Evolutionary conservation across 2,113 vertebrate species (phyloP), one percentile per base, ranked within the genome.

Genomic region (Empidonax traillii): DNA sequence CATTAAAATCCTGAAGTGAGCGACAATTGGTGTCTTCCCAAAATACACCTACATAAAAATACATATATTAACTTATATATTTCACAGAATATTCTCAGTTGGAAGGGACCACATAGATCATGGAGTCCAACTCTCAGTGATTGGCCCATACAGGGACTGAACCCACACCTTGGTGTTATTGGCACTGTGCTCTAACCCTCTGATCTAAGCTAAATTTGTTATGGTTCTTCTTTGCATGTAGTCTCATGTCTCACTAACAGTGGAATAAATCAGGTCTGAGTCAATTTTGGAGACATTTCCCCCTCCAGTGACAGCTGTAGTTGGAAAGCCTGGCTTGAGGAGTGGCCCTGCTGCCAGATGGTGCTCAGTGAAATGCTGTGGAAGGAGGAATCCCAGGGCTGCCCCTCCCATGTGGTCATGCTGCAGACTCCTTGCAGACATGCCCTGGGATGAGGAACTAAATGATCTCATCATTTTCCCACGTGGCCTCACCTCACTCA

Each of bases 341-440:
- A 51, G 41, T 1, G 1, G 25, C 71, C 37, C 37, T 24, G 31
- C 0, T 1, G 21, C 8, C 55, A 30, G 28, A 28, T 6, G 44
- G 35, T 63, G 79, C 37, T 78, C 35, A 15, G 2, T 24, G 55
- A 44, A 28, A 44, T 6, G 19, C 51, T 73, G 1, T 1, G 14
- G 67, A 33, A 33, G n/a, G 13, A 51, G 80, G 65, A 78, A 63
- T 44, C 56, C 52, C 49, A 35, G 53, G 12, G 62, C 62, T 89
- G 76, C 35, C n/a, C 31, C 72, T 21, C 0, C 12, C 8, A 2
- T 22, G 43, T 28, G 39, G 47, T 7, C 47, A 49, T 31, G 15
- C 58, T 47, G 22, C 43, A 68, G 55, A 8, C 12, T 77, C 44
- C 71, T 52, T 56, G 52, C 51, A 43, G 33, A 8, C 17, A 6